phyloP scores from a whole-genome alignment of 2,797 vertebrate genomes.

The Phalanger gymnotis region DNA sequence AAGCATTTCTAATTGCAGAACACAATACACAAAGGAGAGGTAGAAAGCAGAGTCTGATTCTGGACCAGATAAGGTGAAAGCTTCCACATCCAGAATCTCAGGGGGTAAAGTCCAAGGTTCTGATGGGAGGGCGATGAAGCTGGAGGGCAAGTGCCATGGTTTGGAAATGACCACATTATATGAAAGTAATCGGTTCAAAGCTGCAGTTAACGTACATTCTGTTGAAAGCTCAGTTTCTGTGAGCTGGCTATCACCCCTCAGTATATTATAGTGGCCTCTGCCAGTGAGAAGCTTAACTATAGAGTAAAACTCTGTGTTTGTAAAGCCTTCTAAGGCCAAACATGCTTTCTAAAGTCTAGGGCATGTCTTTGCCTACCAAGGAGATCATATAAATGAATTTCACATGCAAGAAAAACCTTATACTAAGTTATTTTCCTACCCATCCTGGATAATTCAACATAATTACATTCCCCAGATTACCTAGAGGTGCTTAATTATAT shows the following conservation, averaged over 20 bases:
- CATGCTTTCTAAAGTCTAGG: neutral
- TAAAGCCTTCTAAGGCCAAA: neutral
- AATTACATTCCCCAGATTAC: neutral
- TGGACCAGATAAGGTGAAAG: neutral
- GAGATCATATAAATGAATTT: neutral
- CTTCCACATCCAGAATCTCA: neutral
- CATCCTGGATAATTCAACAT: neutral
- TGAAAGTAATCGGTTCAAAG: neutral
- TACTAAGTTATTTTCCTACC: neutral
- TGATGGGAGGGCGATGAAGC: neutral
- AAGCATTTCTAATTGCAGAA: neutral
- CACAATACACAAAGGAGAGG: neutral
- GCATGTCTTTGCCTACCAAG: neutral
- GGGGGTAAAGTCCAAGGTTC: neutral
- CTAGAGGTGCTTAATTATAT: constrained; percentile 2
- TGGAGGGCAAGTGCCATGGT: neutral
- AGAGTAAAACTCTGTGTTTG: neutral
- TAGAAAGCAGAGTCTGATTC: neutral
- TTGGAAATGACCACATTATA: neutral
- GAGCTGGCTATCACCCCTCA: neutral
- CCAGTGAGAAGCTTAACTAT: neutral
- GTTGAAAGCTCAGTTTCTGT: neutral
- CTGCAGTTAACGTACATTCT: neutral
- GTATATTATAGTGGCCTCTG: neutral
- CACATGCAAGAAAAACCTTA: neutral